Evolutionary conservation across 1,140 invertebrate species (phyloP).

Genomic region (Nymphalis io): DNA sequence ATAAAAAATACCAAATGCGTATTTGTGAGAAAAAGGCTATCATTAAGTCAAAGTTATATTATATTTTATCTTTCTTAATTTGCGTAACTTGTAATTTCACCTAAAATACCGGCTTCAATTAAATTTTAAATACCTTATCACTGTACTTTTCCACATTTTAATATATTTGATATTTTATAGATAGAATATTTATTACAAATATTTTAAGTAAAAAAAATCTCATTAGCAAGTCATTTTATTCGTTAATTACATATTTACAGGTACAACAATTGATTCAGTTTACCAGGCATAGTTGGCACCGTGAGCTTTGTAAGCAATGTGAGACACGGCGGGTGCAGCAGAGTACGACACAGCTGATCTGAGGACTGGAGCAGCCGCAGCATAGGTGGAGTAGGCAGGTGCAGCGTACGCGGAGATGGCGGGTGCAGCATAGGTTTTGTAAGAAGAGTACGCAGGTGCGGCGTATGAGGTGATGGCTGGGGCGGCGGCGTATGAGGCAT

Average conservation of each 20-base stretch:
- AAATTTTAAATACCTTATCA: no score
- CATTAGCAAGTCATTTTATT: conserved; percentile 27
- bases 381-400: conserved; percentile 44
- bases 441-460: conserved; percentile 43
- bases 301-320: conserved; percentile 52
- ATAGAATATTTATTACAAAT: not conserved
- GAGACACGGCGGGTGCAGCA: conserved; percentile 55
- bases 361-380: conserved; percentile 45
- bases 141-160: no score
- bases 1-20: no score
- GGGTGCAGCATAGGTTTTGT: conserved; percentile 39
- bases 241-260: conserved; percentile 26
- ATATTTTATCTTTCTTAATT: no score
- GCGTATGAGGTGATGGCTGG: conserved; percentile 41
- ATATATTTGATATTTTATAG: no score
- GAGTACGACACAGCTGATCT: conserved; percentile 52
- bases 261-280: conserved; percentile 36
- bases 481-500: conserved; percentile 19
- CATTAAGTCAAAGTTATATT: no score
- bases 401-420: conserved; percentile 44
- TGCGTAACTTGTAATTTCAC: no score
- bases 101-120: no score
- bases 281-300: conserved; percentile 55
- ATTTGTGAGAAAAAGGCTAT: no score
- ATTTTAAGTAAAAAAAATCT: conserved; percentile 1